phyloP scores from a whole-genome alignment of 2,888 invertebrate genomes.

The Leptinotarsa juncta region DNA sequence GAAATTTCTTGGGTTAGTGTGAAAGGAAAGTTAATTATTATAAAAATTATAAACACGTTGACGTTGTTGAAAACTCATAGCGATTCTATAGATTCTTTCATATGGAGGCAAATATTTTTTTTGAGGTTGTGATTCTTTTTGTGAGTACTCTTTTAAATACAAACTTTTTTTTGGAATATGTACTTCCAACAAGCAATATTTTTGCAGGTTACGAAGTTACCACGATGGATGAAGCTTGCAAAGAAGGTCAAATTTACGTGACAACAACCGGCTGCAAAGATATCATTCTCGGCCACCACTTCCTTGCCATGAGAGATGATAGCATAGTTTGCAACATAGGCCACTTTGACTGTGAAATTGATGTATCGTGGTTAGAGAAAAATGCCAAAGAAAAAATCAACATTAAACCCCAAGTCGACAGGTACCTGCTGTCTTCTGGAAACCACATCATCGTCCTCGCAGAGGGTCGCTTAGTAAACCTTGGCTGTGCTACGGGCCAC shows the following conservation, averaged over 20 bases:
- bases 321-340: slow-evolving; percentile 99
- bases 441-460: slow-evolving; percentile 94
- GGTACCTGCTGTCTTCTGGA: slow-evolving; percentile 89
- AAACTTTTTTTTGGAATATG: not conserved
- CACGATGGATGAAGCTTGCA: slow-evolving; percentile 95
- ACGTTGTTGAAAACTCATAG: too few species aligned
- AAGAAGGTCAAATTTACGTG: slow-evolving; percentile 92
- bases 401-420: slow-evolving; percentile 97
- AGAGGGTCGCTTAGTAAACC: slow-evolving; percentile 95
- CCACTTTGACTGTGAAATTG: slow-evolving; percentile 95
- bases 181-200: slow-evolving; percentile 10
- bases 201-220: slow-evolving; percentile 79
- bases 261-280: slow-evolving; percentile 97
- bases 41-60: too few species aligned
- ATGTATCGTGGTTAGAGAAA: slow-evolving; percentile 94
- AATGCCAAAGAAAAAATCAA: slow-evolving; percentile 89
- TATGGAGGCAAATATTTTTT: too few species aligned
- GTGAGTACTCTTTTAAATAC: too few species aligned
- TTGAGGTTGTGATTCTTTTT: too few species aligned
- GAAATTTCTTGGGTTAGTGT: too few species aligned
- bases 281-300: slow-evolving; percentile 89
- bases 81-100: too few species aligned
- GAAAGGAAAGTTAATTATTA: too few species aligned
- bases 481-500: slow-evolving; percentile 99
- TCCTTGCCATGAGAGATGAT: slow-evolving; percentile 93